Conservation (phyloP, 2,888 invertebrate genomes). For the Calameuta idolon region DNA sequence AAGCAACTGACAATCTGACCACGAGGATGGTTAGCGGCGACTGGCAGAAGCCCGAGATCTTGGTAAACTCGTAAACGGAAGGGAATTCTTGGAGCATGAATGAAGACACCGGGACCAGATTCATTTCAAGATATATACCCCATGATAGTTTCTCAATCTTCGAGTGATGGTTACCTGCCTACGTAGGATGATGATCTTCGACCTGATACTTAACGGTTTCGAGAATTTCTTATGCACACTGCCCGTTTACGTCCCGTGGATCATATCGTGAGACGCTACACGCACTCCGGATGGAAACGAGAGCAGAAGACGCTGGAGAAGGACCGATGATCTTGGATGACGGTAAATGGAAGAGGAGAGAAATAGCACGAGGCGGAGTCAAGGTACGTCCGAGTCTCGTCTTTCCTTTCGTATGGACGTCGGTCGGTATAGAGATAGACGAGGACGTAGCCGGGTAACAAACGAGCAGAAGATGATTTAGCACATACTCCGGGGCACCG, state of each 20-base stretch:
- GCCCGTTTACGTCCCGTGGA: background rate
- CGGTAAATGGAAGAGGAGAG: background rate
- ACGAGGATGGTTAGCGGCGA: slow-evolving; percentile 60
- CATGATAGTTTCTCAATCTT: background rate
- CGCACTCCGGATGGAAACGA: background rate
- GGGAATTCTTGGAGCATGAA: slow-evolving; percentile 60
- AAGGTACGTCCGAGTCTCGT: background rate
- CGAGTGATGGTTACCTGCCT: background rate
- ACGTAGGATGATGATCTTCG: background rate
- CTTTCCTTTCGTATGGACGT: slow-evolving; percentile 25
- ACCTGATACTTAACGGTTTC: slow-evolving; percentile 11
- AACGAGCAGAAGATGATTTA: slow-evolving; percentile 65
- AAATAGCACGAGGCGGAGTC: background rate
- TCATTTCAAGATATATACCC: slow-evolving; percentile 8
- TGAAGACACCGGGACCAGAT: slow-evolving; percentile 38
- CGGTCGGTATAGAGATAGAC: slow-evolving; percentile 7
- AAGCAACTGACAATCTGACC: slow-evolving; percentile 66
- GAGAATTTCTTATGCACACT: background rate
- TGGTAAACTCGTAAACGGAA: slow-evolving; percentile 56
- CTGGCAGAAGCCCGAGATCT: slow-evolving; percentile 34
- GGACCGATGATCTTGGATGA: slow-evolving; percentile 15
- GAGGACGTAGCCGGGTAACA: slow-evolving; percentile 49
- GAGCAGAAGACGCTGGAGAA: slow-evolving; percentile 13
- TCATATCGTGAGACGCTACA: background rate
- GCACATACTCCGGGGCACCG: slow-evolving; percentile 55